Evolutionary conservation across 2,113 vertebrate species (phyloP), one percentile per base, ranked within the genome.

Genomic region (Catharus bicknelli): DNA sequence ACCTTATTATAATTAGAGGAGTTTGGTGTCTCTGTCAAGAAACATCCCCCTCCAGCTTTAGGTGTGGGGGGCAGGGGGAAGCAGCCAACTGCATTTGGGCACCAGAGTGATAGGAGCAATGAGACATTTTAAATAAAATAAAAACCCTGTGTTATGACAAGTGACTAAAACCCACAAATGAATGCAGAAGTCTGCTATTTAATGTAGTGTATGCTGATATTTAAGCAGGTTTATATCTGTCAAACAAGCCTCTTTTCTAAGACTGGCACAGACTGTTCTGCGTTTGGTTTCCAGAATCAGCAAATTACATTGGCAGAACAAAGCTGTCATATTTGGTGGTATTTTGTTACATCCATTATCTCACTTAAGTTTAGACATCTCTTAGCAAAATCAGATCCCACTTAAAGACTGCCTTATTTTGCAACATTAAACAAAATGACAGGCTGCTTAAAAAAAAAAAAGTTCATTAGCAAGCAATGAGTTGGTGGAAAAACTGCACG

Each of bases 361-460:
- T 97, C 96, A 95, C 97, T 97, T 97, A 97, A 96, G 95, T 96
- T 97, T 96, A 98, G 97, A 98, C 96, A 96, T 97, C 91, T 97
- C 95, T 96, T 95, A 96, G 96, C 93, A 97, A 97, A 97, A 97
- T 97, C 97, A 96, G 86, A 97, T 96, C 95, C 96, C 95, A 88
- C 96, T 97, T 96, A 96, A 98, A 97, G 96, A 96, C 94, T 95
- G 95, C 95, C 66, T 83, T 97, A 96, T 97, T 98, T 97, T 96
- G 96, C 97, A 96, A 97, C 96, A 97, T 97, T 97, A 97, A 97
- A 97, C 95, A 95, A 97, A 98, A 96, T 96, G 97, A 97, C 97
- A 97, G 95, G 81, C 92, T 94, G 90, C 91, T 97, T 91, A 42
- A 75, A 83, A 95, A 82, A 86, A 86, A 74, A 85, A 95, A 95